Evolutionary conservation across 1,140 invertebrate species (phyloP).

Genomic region (Cydia strobilella): DNA sequence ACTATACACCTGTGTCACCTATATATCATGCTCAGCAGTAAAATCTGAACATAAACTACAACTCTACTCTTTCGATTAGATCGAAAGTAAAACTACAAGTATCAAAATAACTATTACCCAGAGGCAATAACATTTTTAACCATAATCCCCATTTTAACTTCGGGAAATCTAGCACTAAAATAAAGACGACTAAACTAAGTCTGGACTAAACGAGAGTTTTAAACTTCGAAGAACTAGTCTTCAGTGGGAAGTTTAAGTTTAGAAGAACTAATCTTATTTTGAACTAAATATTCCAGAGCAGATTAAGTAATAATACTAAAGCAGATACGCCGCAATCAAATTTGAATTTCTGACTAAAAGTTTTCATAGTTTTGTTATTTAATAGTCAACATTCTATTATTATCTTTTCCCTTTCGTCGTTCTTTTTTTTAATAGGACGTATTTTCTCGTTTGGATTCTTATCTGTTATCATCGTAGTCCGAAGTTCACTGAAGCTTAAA

Average conservation of each 20-base stretch:
- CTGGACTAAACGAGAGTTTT: conserved; percentile 10
- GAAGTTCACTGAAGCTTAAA: too few species aligned
- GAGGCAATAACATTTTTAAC: neutral
- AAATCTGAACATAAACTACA: too few species aligned
- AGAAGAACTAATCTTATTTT: conserved; percentile 1
- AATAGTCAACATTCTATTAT: too few species aligned
- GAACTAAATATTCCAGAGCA: neutral
- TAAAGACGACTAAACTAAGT: conserved; percentile 16
- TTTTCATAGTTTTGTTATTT: too few species aligned
- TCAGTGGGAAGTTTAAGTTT: too few species aligned
- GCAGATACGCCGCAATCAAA: neutral
- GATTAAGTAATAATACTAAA: neutral
- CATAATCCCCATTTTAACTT: neutral
- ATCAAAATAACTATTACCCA: neutral
- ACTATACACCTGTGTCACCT: too few species aligned
- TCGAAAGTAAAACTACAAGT: neutral
- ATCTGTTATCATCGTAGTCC: too few species aligned
- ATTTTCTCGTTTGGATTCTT: too few species aligned
- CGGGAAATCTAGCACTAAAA: neutral
- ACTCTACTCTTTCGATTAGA: neutral
- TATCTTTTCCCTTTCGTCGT: too few species aligned
- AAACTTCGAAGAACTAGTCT: neutral
- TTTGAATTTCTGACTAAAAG: too few species aligned
- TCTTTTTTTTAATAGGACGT: too few species aligned
- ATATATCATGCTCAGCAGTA: too few species aligned